Evolutionary conservation across 2,797 vertebrate genomes (phyloP), one percentile per base, ranked within the genome.

Genomic region (Dryobates pubescens): DNA sequence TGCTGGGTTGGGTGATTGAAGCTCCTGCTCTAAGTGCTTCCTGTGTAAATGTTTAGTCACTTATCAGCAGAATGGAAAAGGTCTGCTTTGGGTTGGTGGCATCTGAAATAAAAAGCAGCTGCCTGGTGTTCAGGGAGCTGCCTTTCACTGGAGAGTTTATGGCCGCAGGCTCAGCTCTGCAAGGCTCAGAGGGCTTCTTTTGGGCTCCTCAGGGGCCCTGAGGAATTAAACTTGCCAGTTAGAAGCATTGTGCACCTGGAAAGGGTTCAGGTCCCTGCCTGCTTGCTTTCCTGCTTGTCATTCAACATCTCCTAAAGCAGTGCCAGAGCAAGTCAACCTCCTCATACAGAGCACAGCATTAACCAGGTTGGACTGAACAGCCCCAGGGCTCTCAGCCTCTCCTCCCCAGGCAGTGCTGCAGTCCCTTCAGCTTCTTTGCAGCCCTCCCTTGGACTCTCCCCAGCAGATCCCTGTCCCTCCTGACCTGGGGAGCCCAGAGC

Each of bases 71-170:
- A 94, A 94, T n/a, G 14, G 71, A 88, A 93, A 92, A 79, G 49
- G 49, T 82, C 88, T 92, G 71, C 0, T 2, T 61, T 89, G 41
- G 14, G 14, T 85, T 87, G 65, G 72, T 92, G 78, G 69, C 81
- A 90, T 86, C 36, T 74, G 74, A 95, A 96, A 88, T 88, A 80
- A 90, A 91, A 93, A 92, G 10, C 78, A 91, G 62, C 90, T 92
- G 81, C 74, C 29, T 1, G 1, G 23, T 68, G 23, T 82, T 92
- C 62, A 0, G 0, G 47, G 41, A 91, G 34, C 68, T 95, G 81
- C 76, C 47, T 83, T 89, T 53, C 59, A 88, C 61, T 36, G 75
- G 23, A 10, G 24, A 20, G 43, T 72, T 95, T 88, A 78, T 69
- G 91, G 89, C 17, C 57, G 81, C n/a, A 82, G 69, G 29, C n/a